Evolutionary conservation across 2,888 invertebrate species (phyloP).

Genomic region (Cephus rjabovi): DNA sequence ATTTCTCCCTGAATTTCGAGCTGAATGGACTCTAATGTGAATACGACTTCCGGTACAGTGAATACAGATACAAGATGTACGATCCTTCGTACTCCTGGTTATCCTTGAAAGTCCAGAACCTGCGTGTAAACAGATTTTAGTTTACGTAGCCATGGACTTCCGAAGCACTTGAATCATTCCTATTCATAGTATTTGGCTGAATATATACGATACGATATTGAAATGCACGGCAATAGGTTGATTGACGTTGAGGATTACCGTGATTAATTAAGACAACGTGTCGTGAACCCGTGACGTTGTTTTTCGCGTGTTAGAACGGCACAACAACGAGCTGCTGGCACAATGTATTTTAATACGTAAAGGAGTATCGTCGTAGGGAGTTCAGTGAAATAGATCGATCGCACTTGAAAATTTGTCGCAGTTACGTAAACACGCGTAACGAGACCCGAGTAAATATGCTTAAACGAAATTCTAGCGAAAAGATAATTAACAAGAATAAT

Average conservation of each 20-base stretch:
- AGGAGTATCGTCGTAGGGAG: background rate
- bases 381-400: background rate
- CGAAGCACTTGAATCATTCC: background rate
- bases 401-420: background rate
- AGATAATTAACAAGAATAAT: background rate
- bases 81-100: background rate
- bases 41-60: background rate
- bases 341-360: background rate
- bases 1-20: background rate
- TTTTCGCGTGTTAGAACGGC: background rate
- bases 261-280: background rate
- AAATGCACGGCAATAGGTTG: background rate
- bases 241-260: background rate
- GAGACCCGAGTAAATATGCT: no score
- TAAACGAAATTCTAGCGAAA: background rate
- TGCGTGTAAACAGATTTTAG: background rate
- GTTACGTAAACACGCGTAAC: background rate
- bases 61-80: background rate
- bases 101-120: background rate
- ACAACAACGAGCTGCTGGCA: background rate
- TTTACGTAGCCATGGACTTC: background rate
- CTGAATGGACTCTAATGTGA: background rate
- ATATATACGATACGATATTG: background rate
- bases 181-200: background rate
- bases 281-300: background rate